Evolutionary conservation across 2,888 invertebrate species (phyloP), one percentile per base, ranked within the genome.

Genomic region (Mayetiola destructor): DNA sequence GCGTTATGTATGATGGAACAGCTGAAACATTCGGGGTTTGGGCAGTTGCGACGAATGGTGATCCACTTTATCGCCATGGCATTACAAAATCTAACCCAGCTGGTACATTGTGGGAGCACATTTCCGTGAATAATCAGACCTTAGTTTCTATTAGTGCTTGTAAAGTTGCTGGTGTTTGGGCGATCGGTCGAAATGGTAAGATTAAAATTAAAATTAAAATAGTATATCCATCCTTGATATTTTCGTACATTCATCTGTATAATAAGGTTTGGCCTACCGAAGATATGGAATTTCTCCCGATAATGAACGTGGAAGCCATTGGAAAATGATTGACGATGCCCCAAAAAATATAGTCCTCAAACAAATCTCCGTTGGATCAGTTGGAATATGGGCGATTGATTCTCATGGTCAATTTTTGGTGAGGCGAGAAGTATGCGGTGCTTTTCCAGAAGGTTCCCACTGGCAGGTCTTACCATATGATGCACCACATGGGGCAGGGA

Each of bases 21-120:
- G 63, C 69, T 14, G 68, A 68, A 48, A 64, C 66, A 58, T 75
- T 84, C 18, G 75, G 79, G 16, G 82, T 90, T 21, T 91, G 93
- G 90, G 93, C 89, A 0, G 77, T 93, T 23, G 88, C 91, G 40
- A 75, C 83, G 12, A 87, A 85, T 64, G 93, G 93, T 5, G 91
- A 92, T 71, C 89, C 88, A 10, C 79, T 94, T 60, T 83, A 85
- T 63, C 76, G 93, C 56, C 78, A 81, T 59, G 89, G 88, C 36
- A 89, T 92, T 1, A 81, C 85, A 1, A 73, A 77, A 62, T 71
- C 79, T 3, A 82, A 82, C 68, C 86, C 88, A 10, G 76, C 80
- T 68, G 91, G 90, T 71, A 75, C 75, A 65, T 66, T 65, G 57
- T 68, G 71, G 69, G 72, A 72, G 57, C 73, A 73, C 59, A 66